Evolutionary conservation across 2,797 vertebrate species (phyloP).

Genomic region (Melopsittacus undulatus): DNA sequence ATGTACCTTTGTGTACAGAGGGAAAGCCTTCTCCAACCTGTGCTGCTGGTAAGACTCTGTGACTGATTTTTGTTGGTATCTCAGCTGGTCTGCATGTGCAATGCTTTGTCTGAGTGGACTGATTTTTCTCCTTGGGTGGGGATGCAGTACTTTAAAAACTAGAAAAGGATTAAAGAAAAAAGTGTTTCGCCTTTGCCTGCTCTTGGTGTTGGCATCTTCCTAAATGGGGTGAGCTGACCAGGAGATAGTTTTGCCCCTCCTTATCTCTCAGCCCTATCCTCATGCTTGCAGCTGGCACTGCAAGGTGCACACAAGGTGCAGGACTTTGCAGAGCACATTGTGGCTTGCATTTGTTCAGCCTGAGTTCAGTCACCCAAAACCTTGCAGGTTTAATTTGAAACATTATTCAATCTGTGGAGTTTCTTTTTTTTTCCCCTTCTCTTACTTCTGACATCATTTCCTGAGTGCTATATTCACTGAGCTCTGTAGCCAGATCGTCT

Average conservation of each 20-base stretch:
- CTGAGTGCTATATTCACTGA: constrained; percentile 46
- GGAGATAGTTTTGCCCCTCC: neutral
- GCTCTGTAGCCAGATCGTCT: constrained; percentile 55
- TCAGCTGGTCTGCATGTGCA: neutral
- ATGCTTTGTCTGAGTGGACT: neutral
- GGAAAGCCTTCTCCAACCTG: neutral
- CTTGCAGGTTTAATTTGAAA: constrained; percentile 64
- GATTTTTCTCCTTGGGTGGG: neutral
- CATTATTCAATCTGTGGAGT: constrained; percentile 56
- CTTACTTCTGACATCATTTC: constrained; percentile 74
- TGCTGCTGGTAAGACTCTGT: neutral
- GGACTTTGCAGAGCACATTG: constrained; percentile 18
- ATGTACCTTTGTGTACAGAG: neutral
- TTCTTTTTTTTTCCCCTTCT: neutral
- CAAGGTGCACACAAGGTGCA: neutral
- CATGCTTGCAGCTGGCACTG: neutral
- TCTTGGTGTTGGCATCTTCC: neutral
- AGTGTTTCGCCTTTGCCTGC: accelerated
- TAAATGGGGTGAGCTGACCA: neutral
- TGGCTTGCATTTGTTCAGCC: constrained; percentile 12
- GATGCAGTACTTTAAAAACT: neutral
- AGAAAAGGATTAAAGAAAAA: neutral
- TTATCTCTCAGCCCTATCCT: neutral
- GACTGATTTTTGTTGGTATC: neutral
- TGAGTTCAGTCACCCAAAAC: constrained; percentile 62